Base-by-base conservation (phyloP, 2,888 invertebrate genomes). In the Mythimna impura region DNA sequence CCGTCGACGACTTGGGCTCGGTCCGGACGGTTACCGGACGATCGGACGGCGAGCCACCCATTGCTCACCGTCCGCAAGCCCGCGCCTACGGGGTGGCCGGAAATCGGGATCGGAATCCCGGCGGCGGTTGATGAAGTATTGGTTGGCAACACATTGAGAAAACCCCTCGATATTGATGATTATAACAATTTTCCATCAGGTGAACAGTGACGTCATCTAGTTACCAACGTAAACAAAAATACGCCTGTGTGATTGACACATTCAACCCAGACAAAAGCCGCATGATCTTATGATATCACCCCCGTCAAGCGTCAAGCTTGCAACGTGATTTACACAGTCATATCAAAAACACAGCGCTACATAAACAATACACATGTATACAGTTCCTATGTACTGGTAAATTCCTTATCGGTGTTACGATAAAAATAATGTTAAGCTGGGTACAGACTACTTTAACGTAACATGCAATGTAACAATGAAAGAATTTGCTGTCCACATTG, bases 371-470 rank as follows among this genome's bases (percentile, higher is more conserved):
- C 67, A 78, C 57, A 63, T 76, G 71, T 67, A 54, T 34, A 43
- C 47, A 65, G 58, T 80, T 20, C 58, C 36, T 58, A 52, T 71
- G 57, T 76, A 71, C 40, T 36, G 57, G 47, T 63, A 17, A 52
- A 66, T 66, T 80, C 65, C 73, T 87, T 85, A 88, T 88, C 85
- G 71, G 63, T 58, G 67, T 78, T 7, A 12, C 58, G 75, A 83
- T 78, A 76, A 84, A 61, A 71, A 72, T 70, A 77, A 80, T 86
- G 58, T 75, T 0, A 36, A 36, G 36, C 8, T 9, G 9, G 2
- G 1, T 36, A 36, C 36, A 36, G 36, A 36, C 36, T 36, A 9
- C 1, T 9, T 9, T 36, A 36, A 8, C 8, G 36, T 36, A 36
- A 36, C 36, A 36, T 36, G 36, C 34, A 34, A 34, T 34, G 34